Evolutionary conservation across 2,888 invertebrate species (phyloP).

Genomic region (Tachina grossa): DNA sequence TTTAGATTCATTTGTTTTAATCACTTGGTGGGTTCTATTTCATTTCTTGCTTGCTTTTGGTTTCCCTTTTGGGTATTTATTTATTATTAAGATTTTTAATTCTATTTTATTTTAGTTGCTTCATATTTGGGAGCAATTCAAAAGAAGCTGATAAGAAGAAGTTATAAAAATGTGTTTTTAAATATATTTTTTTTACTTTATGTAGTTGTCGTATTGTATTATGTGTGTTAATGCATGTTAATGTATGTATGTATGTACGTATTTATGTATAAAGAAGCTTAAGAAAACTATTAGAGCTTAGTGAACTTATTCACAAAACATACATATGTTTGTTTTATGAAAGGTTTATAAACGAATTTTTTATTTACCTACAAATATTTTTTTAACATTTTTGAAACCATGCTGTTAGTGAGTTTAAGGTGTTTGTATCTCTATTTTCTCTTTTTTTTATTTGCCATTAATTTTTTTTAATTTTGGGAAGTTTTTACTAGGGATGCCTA

Average conservation of each 20-base stretch:
- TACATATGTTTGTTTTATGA: background rate
- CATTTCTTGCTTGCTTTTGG: background rate
- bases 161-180: background rate
- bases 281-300: too few species aligned
- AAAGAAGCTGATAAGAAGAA: conserved; percentile 28
- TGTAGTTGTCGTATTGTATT: background rate
- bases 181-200: background rate
- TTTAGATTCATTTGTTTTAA: conserved; percentile 54
- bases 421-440: too few species aligned
- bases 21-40: conserved; percentile 38
- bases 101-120: conserved; percentile 21
- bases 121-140: background rate
- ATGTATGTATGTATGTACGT: background rate
- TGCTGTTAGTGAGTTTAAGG: too few species aligned
- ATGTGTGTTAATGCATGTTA: background rate
- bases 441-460: too few species aligned
- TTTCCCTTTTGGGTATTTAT: background rate
- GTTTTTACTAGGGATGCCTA: too few species aligned
- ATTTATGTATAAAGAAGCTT: background rate
- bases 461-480: too few species aligned
- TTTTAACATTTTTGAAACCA: too few species aligned
- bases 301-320: too few species aligned
- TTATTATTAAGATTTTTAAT: conserved; percentile 24
- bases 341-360: too few species aligned
- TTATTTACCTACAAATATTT: too few species aligned